Percentiles rank a stretch among this genome's conserved stretches.
Conservation (phyloP, 2,888 invertebrate species). For the Scaptodrosophila latifasciaeformis region DNA sequence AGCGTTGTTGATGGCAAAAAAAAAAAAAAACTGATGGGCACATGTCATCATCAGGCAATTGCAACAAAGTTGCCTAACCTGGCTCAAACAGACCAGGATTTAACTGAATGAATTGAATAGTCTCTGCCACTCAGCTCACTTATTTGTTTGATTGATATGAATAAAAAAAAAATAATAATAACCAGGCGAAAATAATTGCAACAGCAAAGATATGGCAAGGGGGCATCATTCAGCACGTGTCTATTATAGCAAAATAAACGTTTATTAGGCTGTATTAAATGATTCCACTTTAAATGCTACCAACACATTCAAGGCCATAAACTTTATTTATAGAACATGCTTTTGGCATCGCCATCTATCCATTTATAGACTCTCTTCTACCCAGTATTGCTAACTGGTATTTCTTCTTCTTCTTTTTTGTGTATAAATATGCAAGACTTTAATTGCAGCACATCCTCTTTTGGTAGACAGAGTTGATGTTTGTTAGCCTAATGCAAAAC, state of each 20-base stretch:
- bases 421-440: slow-evolving; percentile 57
- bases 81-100: slow-evolving; percentile 28
- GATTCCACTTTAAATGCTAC: slow-evolving; percentile 4
- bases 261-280: slow-evolving; percentile 51
- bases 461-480: background rate
- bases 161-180: no score
- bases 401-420: no score
- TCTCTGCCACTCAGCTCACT: slow-evolving; percentile 1
- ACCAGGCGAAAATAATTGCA: no score
- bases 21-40: slow-evolving; percentile 42
- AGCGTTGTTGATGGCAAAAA: no score
- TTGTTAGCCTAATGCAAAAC: slow-evolving; percentile 18
- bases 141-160: slow-evolving; percentile 47
- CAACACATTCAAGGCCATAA: background rate
- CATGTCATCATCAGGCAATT: slow-evolving; percentile 38
- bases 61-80: slow-evolving; percentile 38
- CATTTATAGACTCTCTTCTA: slow-evolving; percentile 12
- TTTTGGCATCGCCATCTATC: background rate
- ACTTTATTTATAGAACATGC: slow-evolving; percentile 2
- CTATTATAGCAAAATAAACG: slow-evolving; percentile 54
- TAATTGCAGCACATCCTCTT: slow-evolving; percentile 38
- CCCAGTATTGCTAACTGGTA: background rate
- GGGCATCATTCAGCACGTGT: slow-evolving; percentile 42
- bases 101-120: no score
- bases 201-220: background rate